These are phyloP conservation scores for Timema podura DNA, from an alignment of 2,888 invertebrate genomes.

Conservation along the genomic window DNA sequence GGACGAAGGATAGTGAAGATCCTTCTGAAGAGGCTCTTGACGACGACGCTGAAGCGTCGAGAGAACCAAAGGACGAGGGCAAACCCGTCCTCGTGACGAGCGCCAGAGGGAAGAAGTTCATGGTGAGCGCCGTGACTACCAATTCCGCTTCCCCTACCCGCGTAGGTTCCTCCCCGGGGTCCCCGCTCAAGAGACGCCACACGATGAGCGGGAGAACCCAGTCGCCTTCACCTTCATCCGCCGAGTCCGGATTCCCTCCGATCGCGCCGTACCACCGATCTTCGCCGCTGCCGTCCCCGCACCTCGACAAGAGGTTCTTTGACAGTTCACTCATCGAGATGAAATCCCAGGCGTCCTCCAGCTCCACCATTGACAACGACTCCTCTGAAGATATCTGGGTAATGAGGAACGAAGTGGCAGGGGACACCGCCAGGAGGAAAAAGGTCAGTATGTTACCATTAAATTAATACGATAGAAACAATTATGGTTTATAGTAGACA, in stretches of 20 bases:
- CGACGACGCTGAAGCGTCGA: not conserved
- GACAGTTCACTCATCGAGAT: slow-evolving; percentile 78
- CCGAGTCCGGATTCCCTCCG: slow-evolving; percentile 11
- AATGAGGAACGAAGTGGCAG: slow-evolving; percentile 50
- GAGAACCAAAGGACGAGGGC: not conserved
- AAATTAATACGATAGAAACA: no score
- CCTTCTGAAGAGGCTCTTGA: slow-evolving; percentile 10
- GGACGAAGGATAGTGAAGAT: slow-evolving; percentile 16
- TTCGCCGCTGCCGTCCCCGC: slow-evolving; percentile 55
- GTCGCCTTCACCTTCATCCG: slow-evolving; percentile 18
- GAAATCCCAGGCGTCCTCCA: slow-evolving; percentile 65
- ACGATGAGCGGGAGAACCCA: slow-evolving; percentile 13
- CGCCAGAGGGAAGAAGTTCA: not conserved
- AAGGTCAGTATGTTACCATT: slow-evolving; percentile 57
- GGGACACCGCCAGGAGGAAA: slow-evolving; percentile 42
- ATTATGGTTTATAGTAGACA: no score
- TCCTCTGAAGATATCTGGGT: slow-evolving; percentile 64
- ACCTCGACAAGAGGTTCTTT: slow-evolving; percentile 75
- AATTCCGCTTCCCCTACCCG: slow-evolving; percentile 9
- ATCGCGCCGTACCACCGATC: slow-evolving; percentile 35
- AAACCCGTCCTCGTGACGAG: slow-evolving; percentile 8
- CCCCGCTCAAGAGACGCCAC: slow-evolving; percentile 2
- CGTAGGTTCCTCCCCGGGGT: not conserved
- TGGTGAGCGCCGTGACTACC: slow-evolving; percentile 12
- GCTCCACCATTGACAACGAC: slow-evolving; percentile 54